Evolutionary conservation across 2,888 invertebrate species (phyloP).

Genomic region (Sphaerophoria taeniata): DNA sequence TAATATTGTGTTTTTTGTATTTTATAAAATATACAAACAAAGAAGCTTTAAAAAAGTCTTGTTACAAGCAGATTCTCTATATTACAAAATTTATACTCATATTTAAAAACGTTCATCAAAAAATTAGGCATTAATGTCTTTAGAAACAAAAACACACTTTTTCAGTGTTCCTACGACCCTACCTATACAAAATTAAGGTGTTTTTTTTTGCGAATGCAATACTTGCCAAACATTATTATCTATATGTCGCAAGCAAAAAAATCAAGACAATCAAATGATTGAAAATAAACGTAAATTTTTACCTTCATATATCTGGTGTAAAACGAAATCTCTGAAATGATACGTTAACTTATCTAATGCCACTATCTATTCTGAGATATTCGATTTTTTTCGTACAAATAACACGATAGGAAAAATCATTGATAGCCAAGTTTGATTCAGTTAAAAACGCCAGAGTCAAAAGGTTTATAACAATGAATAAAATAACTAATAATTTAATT

Average conservation of each 20-base stretch:
- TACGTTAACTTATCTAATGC: constrained; percentile 83
- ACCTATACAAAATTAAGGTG: no score
- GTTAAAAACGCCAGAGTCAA: constrained; percentile 57
- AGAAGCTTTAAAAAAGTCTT: no score
- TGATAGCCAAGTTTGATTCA: constrained; percentile 65
- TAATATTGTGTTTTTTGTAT: no score
- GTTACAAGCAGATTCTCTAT: no score
- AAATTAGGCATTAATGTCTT: no score
- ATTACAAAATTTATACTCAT: no score
- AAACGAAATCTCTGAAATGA: constrained; percentile 82
- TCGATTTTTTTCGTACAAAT: constrained; percentile 79
- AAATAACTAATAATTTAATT: constrained; percentile 13
- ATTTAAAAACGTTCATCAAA: no score
- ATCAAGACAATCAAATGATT: constrained; percentile 32
- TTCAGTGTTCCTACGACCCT: no score
- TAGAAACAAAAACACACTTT: no score
- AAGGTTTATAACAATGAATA: constrained; percentile 41
- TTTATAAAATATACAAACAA: no score
- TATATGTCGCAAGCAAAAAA: background rate
- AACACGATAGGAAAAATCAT: constrained; percentile 81
- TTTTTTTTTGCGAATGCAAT: background rate
- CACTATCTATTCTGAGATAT: constrained; percentile 83
- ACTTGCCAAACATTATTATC: background rate
- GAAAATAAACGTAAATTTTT: constrained; percentile 59
- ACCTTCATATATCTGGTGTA: constrained; percentile 72